Conservation (phyloP, 2,888 invertebrate genomes). For the Octonoba sinensis region DNA sequence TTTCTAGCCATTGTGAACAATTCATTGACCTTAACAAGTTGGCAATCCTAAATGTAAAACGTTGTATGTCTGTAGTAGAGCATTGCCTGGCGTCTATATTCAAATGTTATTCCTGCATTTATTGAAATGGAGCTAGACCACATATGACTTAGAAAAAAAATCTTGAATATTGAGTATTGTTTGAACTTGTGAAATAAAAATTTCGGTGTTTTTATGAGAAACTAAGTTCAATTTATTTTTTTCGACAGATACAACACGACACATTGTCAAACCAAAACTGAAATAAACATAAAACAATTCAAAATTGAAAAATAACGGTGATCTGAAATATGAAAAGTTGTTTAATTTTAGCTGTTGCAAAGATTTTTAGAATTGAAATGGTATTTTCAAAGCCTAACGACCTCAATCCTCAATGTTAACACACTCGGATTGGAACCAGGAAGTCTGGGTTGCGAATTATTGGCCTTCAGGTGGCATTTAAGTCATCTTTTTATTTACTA, state of each 20-base stretch:
- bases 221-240: not conserved
- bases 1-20: conserved; percentile 37
- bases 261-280: too few relatives aligned
- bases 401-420: too few relatives aligned
- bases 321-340: too few relatives aligned
- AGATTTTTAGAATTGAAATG: too few relatives aligned
- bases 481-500: too few relatives aligned
- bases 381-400: too few relatives aligned
- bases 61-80: conserved; percentile 48
- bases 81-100: conserved; percentile 47
- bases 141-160: conserved; percentile 39
- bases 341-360: too few relatives aligned
- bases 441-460: too few relatives aligned
- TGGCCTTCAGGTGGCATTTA: too few relatives aligned
- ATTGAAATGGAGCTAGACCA: conserved; percentile 54
- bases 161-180: conserved; percentile 52
- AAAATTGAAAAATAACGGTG: too few relatives aligned
- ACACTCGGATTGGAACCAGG: too few relatives aligned
- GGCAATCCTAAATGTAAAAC: conserved; percentile 36
- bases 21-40: conserved; percentile 11
- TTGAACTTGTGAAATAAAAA: conserved; percentile 63
- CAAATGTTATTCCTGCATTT: conserved; percentile 58
- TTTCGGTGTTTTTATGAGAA: conserved; percentile 55
- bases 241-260: not conserved
- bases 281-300: too few relatives aligned